phyloP scores from a whole-genome alignment of 2,888 invertebrate genomes.

The Dromius quadrimaculatus region DNA sequence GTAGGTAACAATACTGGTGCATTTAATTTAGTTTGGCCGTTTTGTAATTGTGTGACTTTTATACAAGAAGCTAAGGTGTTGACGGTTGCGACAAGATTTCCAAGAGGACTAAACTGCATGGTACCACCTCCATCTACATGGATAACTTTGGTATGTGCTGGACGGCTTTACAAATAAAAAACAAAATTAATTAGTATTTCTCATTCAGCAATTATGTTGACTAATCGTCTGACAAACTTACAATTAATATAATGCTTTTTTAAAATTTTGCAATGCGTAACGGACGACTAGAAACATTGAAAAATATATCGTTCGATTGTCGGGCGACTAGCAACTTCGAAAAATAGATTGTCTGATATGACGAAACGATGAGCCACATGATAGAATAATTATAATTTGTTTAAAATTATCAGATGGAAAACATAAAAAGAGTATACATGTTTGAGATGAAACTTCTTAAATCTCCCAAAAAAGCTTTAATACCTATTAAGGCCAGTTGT shows the following conservation, averaged over 20 bases:
- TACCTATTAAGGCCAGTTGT: too few species aligned
- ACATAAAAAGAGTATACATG: too few species aligned
- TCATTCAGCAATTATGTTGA: not conserved
- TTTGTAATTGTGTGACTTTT: conserved; percentile 74
- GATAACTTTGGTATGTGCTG: conserved; percentile 71
- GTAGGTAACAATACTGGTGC: conserved; percentile 70
- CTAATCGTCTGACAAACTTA: too few species aligned
- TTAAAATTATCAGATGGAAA: too few species aligned
- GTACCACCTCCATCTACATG: conserved; percentile 75
- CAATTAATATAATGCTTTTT: not conserved
- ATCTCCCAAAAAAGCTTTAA: too few species aligned
- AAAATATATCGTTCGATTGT: too few species aligned
- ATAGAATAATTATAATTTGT: too few species aligned
- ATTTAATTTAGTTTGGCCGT: conserved; percentile 70
- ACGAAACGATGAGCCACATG: too few species aligned
- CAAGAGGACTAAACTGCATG: conserved; percentile 73
- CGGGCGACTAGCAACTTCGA: too few species aligned
- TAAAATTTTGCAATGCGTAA: not conserved
- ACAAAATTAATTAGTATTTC: conserved; percentile 54
- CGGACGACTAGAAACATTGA: too few species aligned
- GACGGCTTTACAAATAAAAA: conserved; percentile 67
- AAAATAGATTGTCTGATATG: too few species aligned
- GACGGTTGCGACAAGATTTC: conserved; percentile 75
- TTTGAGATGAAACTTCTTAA: too few species aligned
- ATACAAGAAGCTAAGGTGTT: conserved; percentile 76